Evolutionary conservation across 2,797 vertebrate genomes (phyloP), one percentile per base, ranked within the genome.

Genomic region (Echiichthys vipera): DNA sequence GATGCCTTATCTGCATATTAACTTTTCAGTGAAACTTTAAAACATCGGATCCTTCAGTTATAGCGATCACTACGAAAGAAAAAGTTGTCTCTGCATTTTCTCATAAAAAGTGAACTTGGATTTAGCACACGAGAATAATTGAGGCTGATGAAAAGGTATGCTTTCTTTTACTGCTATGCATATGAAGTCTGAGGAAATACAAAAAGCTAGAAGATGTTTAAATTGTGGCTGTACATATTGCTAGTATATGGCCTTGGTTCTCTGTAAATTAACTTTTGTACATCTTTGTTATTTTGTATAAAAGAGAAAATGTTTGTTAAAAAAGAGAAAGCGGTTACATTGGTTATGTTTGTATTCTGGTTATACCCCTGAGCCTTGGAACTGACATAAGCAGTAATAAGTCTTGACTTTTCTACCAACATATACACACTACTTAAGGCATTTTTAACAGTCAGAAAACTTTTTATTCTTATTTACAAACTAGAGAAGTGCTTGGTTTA

Each of bases 191-290:
- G 92, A 93, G 90, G 91, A 93, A 92, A 92, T 84, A 90, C 86
- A 89, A 91, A 88, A 93, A 89, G 88, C 91, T 94, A 93, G 90
- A 94, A 94, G 94, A 95, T 94, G 94, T 96, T 96, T 93, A 94
- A 96, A 94, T 94, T 94, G 92, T 81, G 95, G 97, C 95, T 99
- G 98, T 99, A 99, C 89, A 99, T 98, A 98, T 89, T 91, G 96
- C 96, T 96, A 96, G 96, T 96, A 96, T 96, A 97, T 96, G 96
- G 96, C 96, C 97, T 98, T 98, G 96, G 95, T 97, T 97, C 95
- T 96, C 97, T 99, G 98, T 99, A 99, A 97, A 98, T 98, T 93
- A 96, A 96, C 96, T 99, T 99, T 99, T 98, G 90, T 99, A 99
- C 97, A 96, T 98, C 97, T 97, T 96, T 97, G 95, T 97, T 97